Evolutionary conservation across 2,888 invertebrate genomes (phyloP), one percentile per base, ranked within the genome.

Genomic region (Phytoseiulus persimilis): DNA sequence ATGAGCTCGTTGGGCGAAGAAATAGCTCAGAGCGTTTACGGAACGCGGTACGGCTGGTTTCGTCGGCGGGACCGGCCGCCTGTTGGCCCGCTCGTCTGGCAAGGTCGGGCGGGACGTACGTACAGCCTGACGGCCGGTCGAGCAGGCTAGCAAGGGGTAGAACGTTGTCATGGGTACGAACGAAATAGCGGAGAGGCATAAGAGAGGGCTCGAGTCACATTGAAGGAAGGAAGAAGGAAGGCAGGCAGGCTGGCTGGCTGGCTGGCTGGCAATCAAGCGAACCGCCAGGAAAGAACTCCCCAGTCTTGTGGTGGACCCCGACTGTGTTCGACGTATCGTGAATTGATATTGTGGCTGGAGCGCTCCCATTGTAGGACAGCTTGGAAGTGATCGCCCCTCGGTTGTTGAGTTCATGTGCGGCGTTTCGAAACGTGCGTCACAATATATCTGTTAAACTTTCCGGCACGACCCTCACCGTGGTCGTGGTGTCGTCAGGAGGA

Each of bases 141-240:
- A 23, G 65, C 65, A 28, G 18, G 28, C 65, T 65, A 65, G 65
- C 65, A 65, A 65, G 65, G 65, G 65, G 65, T 65, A 65, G 18
- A 65, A 65, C 65, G 65, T 65, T 65, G 65, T 65, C 65, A 65
- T 65, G 65, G 65, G 65, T 65, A 65, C 65, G 65, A 65, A 65
- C 65, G 65, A 65, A 65, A 65, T 65, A 65, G 65, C 65, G 65
- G 65, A 65, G 65, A 65, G 65, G 65, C 65, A 65, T 65, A 65
- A 65, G 65, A 65, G 65, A 65, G 65, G 65, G 65, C 65, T 28
- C 65, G 65, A 65, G 65, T 65, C 65, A 65, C 65, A 65, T 65
- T 65, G 65, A 65, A 65, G 65, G 65, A 65, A 65, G 65, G 65
- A 65, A 65, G 65, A 65, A 65, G 65, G 65, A 65, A 65, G 65